These are phyloP conservation scores for Drosophila putrida DNA, from an alignment of 2,888 invertebrate species.

Conservation along the genomic window DNA sequence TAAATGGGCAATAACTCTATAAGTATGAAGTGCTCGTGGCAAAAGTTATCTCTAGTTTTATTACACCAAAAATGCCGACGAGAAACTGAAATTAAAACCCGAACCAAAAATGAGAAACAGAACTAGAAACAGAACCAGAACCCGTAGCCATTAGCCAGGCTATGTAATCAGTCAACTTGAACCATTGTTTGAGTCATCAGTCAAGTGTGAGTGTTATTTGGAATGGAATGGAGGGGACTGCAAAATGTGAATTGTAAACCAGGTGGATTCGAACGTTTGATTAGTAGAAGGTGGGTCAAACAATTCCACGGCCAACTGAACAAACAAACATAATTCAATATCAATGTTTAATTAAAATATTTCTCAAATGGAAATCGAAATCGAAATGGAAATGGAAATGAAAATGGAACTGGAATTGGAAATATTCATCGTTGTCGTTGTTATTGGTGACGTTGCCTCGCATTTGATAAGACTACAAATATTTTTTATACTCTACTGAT, in stretches of 20 bases:
- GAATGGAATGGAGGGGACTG: conserved; percentile 2
- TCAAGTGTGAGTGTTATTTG: not conserved
- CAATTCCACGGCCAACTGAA: conserved; percentile 12
- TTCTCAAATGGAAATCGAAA: conserved; percentile 50
- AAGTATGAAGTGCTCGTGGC: conserved; percentile 3
- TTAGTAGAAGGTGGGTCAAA: conserved; percentile 7
- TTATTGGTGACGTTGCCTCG: conserved; percentile 50
- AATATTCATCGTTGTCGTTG: conserved; percentile 4
- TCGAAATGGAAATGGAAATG: conserved; percentile 24
- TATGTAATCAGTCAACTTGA: conserved; percentile 40
- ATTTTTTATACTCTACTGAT: conserved; percentile 2
- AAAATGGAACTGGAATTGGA: conserved; percentile 41
- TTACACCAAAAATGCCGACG: conserved; percentile 42
- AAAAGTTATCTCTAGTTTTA: conserved; percentile 63
- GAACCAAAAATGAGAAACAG: conserved; percentile 10
- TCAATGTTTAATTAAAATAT: conserved; percentile 67
- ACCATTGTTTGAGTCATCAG: conserved; percentile 43
- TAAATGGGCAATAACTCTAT: conserved; percentile 4
- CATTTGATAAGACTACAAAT: not conserved
- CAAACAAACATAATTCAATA: conserved; percentile 55
- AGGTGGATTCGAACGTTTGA: conserved; percentile 11
- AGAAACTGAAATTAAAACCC: conserved; percentile 10
- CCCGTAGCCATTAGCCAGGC: not conserved
- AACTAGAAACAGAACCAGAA: conserved; percentile 11
- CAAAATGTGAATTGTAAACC: conserved; percentile 27